Evolutionary conservation across 2,888 invertebrate species (phyloP).

Genomic region (Cantharis nigra): DNA sequence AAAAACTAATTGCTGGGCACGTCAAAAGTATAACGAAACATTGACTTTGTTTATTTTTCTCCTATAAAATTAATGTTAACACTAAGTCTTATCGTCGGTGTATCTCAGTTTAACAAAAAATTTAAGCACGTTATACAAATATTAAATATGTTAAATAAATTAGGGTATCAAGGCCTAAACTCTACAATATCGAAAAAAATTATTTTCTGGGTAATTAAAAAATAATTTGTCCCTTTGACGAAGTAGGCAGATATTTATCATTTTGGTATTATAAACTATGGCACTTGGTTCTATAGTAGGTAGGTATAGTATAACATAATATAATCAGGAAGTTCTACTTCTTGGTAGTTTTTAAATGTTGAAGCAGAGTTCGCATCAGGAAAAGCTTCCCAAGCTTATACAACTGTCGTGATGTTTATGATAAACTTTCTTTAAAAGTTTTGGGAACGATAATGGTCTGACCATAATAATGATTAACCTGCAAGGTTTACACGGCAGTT

Average conservation of each 20-base stretch:
- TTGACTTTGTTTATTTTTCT: not conserved
- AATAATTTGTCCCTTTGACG: not conserved
- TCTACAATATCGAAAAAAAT: not conserved
- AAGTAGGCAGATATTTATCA: not conserved
- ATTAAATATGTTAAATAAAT: not conserved
- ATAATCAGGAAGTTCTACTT: not conserved
- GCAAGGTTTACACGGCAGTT: slow-evolving; percentile 40
- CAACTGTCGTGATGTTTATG: slow-evolving; percentile 16
- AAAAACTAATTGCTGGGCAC: slow-evolving; percentile 1
- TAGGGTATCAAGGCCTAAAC: not conserved
- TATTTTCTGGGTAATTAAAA: not conserved
- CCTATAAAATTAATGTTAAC: not conserved
- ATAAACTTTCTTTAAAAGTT: slow-evolving; percentile 22
- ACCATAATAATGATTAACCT: slow-evolving; percentile 43
- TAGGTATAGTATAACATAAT: too few species aligned
- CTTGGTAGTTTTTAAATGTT: not conserved
- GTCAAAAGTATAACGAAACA: not conserved
- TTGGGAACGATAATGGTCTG: slow-evolving; percentile 15
- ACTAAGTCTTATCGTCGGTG: not conserved
- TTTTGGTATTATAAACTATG: not conserved
- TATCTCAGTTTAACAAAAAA: not conserved
- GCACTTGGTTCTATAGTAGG: too few species aligned
- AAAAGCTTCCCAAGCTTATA: not conserved
- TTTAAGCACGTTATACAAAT: not conserved
- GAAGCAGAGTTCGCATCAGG: not conserved